Evolutionary conservation across 2,113 vertebrate species (phyloP).

Genomic region (Lasiurus borealis): DNA sequence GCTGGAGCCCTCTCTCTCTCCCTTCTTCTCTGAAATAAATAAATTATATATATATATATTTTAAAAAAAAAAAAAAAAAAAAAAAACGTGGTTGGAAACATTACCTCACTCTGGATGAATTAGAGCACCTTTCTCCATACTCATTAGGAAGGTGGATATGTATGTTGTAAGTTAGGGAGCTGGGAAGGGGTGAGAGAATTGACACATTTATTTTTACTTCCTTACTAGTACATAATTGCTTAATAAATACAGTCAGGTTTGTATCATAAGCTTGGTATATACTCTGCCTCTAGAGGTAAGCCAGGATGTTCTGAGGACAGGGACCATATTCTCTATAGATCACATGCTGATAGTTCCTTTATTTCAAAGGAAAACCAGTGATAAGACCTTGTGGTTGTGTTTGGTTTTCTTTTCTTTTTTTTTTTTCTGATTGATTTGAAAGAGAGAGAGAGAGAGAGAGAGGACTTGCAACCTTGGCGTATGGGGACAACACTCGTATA

Average conservation of each 20-base stretch:
- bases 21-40: too few species aligned
- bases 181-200: neutral
- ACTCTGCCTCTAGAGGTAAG: neutral
- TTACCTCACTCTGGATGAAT: neutral
- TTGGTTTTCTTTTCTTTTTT: too few species aligned
- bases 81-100: neutral
- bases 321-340: neutral
- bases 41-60: too few species aligned
- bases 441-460: neutral
- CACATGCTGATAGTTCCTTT: slow-evolving; percentile 52
- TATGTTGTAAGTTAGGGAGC: neutral
- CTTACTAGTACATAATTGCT: neutral
- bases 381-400: neutral
- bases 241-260: slow-evolving; percentile 44
- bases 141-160: too few species aligned
- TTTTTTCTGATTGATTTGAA: neutral
- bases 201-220: slow-evolving; percentile 46
- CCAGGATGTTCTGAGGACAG: slow-evolving; percentile 5
- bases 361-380: slow-evolving; percentile 53
- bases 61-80: too few species aligned
- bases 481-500: neutral
- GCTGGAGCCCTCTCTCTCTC: neutral
- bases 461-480: neutral
- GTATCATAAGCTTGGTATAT: neutral
- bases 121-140: neutral